These are phyloP conservation scores for Platysteira castanea DNA, from an alignment of 2,113 vertebrate genomes.

Conservation along the genomic window DNA sequence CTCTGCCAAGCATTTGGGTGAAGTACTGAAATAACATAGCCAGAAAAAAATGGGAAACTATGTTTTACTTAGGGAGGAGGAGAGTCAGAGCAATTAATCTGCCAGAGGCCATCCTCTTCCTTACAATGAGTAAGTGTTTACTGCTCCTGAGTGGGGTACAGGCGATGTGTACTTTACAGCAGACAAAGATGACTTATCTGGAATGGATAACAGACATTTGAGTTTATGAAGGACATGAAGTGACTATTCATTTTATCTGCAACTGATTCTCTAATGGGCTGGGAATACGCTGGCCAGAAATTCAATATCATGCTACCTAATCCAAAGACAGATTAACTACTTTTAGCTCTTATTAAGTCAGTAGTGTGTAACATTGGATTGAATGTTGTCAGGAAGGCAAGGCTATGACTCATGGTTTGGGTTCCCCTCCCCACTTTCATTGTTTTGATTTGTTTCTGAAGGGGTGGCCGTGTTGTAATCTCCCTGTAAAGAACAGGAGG, in stretches of 20 bases:
- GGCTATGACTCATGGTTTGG: neutral
- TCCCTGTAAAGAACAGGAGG: neutral
- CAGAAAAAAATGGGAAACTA: neutral
- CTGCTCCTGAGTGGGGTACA: neutral
- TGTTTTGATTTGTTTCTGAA: neutral
- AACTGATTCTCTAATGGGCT: neutral
- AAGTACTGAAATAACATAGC: neutral
- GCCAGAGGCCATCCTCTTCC: conserved; percentile 1
- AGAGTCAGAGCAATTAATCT: neutral
- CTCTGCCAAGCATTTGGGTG: conserved; percentile 5
- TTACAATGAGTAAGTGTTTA: conserved; percentile 11
- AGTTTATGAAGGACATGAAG: neutral
- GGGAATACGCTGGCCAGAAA: neutral
- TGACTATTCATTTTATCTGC: neutral
- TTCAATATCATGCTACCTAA: neutral
- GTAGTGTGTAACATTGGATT: neutral
- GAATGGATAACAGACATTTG: neutral
- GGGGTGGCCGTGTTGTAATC: neutral
- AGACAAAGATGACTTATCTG: neutral
- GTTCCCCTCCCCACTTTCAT: neutral
- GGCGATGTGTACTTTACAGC: neutral
- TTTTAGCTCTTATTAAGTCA: neutral
- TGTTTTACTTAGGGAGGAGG: neutral
- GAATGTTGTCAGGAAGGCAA: neutral
- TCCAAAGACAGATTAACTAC: neutral